Conservation (phyloP, 2,113 vertebrate species). For the Dissostichus mawsoni region DNA sequence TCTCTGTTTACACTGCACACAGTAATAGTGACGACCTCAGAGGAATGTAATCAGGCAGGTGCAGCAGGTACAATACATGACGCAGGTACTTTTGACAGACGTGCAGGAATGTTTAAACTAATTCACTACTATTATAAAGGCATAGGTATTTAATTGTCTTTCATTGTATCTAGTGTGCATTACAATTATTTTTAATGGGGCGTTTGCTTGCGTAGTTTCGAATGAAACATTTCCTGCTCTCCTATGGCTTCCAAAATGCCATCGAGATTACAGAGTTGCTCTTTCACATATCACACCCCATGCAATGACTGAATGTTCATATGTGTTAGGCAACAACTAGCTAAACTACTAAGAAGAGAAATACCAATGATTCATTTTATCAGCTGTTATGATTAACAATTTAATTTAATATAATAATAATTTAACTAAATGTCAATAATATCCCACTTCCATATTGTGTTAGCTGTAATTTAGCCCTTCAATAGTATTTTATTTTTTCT, state of each 20-base stretch:
- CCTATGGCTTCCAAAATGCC: background rate
- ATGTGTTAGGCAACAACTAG: background rate
- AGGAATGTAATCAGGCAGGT: conserved; percentile 62
- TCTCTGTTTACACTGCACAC: background rate
- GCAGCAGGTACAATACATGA: conserved; percentile 37
- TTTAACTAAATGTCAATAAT: too few species aligned
- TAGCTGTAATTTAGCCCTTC: too few species aligned
- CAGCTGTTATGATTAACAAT: background rate
- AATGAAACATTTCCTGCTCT: conserved; percentile 33
- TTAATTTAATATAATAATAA: too few species aligned
- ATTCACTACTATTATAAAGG: conserved; percentile 18
- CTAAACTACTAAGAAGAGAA: background rate
- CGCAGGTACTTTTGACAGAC: conserved; percentile 30
- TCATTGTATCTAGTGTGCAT: conserved; percentile 3
- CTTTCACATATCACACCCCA: background rate
- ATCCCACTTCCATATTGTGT: too few species aligned
- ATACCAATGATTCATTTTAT: too few species aligned
- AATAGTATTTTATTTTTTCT: too few species aligned
- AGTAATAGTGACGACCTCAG: conserved; percentile 25
- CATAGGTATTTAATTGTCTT: background rate
- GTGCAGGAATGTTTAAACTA: conserved; percentile 45
- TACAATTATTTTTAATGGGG: conserved; percentile 18
- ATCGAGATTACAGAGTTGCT: conserved; percentile 5
- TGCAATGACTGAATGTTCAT: background rate
- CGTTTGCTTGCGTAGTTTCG: conserved; percentile 47